Base-by-base conservation (phyloP, 2,797 vertebrate species). In the Tragelaphus oryx region DNA sequence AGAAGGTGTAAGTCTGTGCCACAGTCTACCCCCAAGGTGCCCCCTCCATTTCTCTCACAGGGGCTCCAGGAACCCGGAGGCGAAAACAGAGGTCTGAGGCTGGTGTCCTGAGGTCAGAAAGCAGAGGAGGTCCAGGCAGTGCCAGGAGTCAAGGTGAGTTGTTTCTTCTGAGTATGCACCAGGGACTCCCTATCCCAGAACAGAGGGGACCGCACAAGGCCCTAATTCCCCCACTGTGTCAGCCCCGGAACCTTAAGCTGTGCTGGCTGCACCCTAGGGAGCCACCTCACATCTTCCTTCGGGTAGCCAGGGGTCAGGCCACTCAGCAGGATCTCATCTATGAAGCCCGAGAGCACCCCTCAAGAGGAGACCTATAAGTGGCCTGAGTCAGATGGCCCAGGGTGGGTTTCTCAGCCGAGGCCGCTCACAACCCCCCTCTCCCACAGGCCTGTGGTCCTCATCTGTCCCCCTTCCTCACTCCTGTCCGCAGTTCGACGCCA, bases 171-270 rank as follows among this genome's bases (percentile, higher is more conserved):
- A 80, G 50, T 24, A n/a, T 54, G 50, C 11, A 37, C 78, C n/a
- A 37, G 50, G 50, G 78, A n/a, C 18, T 37, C 12, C 50, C 78
- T n/a, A 37, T 41, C 24, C 79, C 60, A 71, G 62, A 54, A 41
- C 22, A 18, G 24, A 85, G 6, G 24, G 33, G 9, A 54, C 83
- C 17, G 33, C 22, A 54, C 48, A 54, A 41, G 7, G 8, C 13
- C 18, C n/a, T 26, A 37, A 11, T 5, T 46, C 24, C 60, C 14
- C 14, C 22, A 4, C 8, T 1, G 0, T 20, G 5, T 12, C 46
- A 37, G 30, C n/a, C 14, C 48, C 8, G 0, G 59, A 50, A 84
- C 44, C 44, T 33, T 30, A 9, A 20, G 59, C 41, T 22, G 30
- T 48, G 44, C 30, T 48, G 44, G 11, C 44, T 84, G 30, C 59